Evolutionary conservation across 2,113 vertebrate species (phyloP), one percentile per base, ranked within the genome.

Genomic region (Phaetusa simplex): DNA sequence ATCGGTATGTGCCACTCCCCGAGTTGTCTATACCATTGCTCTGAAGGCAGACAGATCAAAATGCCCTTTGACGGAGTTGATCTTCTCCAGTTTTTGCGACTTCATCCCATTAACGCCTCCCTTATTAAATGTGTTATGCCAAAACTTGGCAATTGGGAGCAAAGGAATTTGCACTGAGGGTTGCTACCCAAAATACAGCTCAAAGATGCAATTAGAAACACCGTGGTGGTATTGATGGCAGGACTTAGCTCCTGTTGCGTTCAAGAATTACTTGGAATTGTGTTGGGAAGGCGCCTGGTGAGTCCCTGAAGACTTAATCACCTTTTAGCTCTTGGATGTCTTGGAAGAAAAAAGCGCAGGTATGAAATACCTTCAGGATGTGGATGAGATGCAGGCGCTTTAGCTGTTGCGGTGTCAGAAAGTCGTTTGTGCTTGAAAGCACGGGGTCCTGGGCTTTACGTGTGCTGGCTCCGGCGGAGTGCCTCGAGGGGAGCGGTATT

Each of bases 401-500:
- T 42, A 73, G 26, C 22, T 80, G 2, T 13, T 62, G 52, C 1
- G 1, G 30, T 11, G 42, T 67, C 30, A 23, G 66, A n/a, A 73
- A 34, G 45, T 29, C 26, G 13, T 27, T 23, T 0, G 2, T 72
- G 34, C 56, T n/a, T 3, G 11, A 34, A 49, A 29, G n/a, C 2
- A 0, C 19, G 36, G 45, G 40, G 8, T 55, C 40, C 55, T 61
- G 78, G 30, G 81, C 43, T 15, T 55, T 22, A 3, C 3, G 3
- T 0, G 0, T 17, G 65, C 34, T 32, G 3, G 1, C 26, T 56
- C 32, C 15, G 6, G 55, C 7, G 0, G 5, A 4, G 27, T 36
- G 69, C 70, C 70, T 49, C 12, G 1, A 20, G 32, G 43, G 58
- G 24, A 76, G 3, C 0, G 0, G 10, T 6, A 5, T n/a, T 64